Percentiles rank a stretch among this genome's conserved stretches.
Evolutionary conservation across 1,140 invertebrate species (phyloP).

Genomic region (Conus betulinus): DNA sequence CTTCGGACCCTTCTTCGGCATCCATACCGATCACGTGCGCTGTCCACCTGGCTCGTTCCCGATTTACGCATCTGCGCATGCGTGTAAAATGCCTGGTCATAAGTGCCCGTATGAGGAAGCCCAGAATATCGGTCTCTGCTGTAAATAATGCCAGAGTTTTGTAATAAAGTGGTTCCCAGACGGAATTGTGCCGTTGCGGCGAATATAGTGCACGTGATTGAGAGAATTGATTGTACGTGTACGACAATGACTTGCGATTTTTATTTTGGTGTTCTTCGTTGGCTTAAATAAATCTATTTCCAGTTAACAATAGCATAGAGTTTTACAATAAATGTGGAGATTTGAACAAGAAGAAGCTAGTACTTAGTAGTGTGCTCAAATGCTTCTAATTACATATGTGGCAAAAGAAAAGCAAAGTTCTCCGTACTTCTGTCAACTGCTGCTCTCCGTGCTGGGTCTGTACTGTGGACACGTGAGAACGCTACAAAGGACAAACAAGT

Average conservation of each 20-base stretch:
- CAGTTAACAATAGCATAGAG: background rate
- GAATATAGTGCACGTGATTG: background rate
- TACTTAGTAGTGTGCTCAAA: no score
- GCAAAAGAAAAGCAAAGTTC: no score
- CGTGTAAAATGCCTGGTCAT: background rate
- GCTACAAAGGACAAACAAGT: background rate
- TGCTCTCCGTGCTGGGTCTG: no score
- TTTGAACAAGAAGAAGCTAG: no score
- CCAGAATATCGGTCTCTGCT: background rate
- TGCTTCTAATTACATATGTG: no score
- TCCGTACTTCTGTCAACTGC: no score
- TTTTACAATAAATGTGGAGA: no score
- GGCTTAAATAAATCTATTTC: background rate
- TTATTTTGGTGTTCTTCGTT: background rate
- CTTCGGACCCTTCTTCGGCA: conserved; percentile 30
- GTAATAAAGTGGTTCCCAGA: background rate
- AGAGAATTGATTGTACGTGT: background rate
- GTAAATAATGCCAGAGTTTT: background rate
- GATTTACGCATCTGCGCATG: conserved; percentile 17
- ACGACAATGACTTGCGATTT: background rate
- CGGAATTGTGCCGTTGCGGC: background rate
- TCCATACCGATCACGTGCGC: background rate
- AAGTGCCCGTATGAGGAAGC: background rate
- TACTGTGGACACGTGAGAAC: no score
- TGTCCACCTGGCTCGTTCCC: background rate